Base-by-base conservation (phyloP, 2,797 vertebrate species). In the Tarsius wallacei region DNA sequence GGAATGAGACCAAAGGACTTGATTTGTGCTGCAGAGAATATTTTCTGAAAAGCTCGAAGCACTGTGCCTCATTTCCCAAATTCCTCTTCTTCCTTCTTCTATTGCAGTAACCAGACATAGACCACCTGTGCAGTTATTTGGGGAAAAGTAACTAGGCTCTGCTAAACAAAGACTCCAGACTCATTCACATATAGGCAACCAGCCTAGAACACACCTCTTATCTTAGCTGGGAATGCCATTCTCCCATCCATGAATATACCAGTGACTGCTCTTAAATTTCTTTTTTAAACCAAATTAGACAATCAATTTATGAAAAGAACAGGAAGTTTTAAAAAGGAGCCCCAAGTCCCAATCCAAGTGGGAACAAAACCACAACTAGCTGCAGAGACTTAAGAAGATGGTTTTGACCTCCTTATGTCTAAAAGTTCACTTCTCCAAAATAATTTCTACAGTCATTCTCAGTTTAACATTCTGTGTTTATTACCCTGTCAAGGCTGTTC, bases 251-350 rank as follows among this genome's bases (percentile, higher is more conserved):
- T 1, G 15, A 22, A 13, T 14, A 68, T 11, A 84, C 5, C 16
- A 16, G 12, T 51, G 84, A 7, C 49, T 70, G 24, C 51, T 81
- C 71, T 87, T 81, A 55, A 92, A 84, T 26, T 47, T 19, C n/a
- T 14, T 89, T 70, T 93, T 76, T 70, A 3, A 80, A 81, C 36
- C 24, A 47, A 68, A 4, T 70, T 49, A 70, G 47, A 47, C 47
- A 51, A 78, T 42, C 64, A 51, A 89, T 71, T 70, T 61, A 22
- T 49, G 42, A 42, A 77, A 90, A 68, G 10, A 78, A n/a, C 15
- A 77, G 51, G 14, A 87, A 51, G 5, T 68, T 91, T 90, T 59
- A 74, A 88, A 90, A 49, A 91, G 64, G 22, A 87, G 8, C n/a
- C 73, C 17, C 22, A 53, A 70, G 68, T 36, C 2, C 47, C 3